Evolutionary conservation across 1,140 invertebrate species (phyloP).

Genomic region (Papilio dardanus): DNA sequence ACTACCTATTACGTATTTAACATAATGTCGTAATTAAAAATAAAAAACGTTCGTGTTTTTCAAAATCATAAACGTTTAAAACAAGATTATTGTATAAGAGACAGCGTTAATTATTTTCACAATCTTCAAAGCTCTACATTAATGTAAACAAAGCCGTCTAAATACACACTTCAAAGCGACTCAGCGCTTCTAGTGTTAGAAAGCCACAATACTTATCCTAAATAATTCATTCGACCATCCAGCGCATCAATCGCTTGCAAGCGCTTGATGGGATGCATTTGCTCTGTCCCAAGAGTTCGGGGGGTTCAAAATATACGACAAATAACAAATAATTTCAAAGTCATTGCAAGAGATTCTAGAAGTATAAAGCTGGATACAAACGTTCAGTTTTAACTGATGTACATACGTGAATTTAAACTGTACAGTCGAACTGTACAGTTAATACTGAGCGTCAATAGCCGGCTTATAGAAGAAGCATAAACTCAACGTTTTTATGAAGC

Average conservation of each 20-base stretch:
- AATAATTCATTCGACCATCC: constrained; percentile 28
- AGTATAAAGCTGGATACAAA: too few relatives aligned
- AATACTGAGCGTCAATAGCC: too few relatives aligned
- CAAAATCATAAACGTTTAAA: background rate
- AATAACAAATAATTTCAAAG: background rate
- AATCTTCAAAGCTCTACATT: constrained; percentile 23
- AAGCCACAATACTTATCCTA: constrained; percentile 17
- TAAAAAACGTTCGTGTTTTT: too few relatives aligned
- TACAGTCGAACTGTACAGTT: too few relatives aligned
- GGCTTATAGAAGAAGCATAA: background rate
- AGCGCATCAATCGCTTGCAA: background rate
- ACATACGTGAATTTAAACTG: too few relatives aligned
- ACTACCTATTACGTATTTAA: too few relatives aligned
- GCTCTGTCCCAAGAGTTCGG: background rate
- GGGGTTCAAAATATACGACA: background rate
- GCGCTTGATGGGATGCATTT: constrained; percentile 16
- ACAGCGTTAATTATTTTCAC: constrained; percentile 10
- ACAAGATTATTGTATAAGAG: background rate
- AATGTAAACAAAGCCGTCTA: constrained; percentile 5
- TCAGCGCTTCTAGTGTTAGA: constrained; percentile 19
- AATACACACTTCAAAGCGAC: constrained; percentile 25
- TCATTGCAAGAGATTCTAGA: too few relatives aligned
- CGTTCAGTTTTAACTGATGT: too few relatives aligned
- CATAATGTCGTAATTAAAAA: too few relatives aligned
- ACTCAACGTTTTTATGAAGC: background rate